phyloP scores from a whole-genome alignment of 2,113 vertebrate species.

The Capricornis sumatraensis region DNA sequence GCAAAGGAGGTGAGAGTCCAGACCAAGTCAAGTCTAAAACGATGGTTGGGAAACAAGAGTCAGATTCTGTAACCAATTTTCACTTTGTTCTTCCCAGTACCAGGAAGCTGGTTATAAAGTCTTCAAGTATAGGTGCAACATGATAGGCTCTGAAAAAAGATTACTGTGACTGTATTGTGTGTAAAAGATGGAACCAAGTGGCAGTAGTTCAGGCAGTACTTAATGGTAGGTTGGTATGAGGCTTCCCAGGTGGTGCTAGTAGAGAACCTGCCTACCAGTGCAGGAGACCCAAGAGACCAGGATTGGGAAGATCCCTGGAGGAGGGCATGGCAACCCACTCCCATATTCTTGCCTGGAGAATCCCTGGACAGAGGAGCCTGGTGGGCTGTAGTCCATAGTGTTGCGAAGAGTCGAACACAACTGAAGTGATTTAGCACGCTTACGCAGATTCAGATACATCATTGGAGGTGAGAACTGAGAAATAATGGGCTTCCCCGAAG shows the following conservation, averaged over 20 bases:
- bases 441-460: neutral
- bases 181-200: neutral
- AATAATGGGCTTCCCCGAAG: neutral
- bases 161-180: neutral
- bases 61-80: neutral
- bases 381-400: neutral
- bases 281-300: neutral
- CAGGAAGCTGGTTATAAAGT: neutral
- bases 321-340: neutral
- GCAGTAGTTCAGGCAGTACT: neutral
- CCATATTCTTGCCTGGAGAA: neutral
- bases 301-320: neutral
- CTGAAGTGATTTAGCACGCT: neutral
- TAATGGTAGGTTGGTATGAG: neutral
- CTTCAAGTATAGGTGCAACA: neutral
- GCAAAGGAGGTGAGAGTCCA: neutral
- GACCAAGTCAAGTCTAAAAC: neutral
- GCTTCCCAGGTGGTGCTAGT: neutral
- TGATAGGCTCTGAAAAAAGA: neutral
- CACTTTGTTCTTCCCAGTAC: neutral
- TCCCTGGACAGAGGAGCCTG: neutral
- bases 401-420: fast-evolving
- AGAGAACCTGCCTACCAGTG: neutral
- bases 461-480: neutral
- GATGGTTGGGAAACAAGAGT: neutral